Conservation (phyloP, 2,113 vertebrate genomes). For the Hoplias malabaricus region DNA sequence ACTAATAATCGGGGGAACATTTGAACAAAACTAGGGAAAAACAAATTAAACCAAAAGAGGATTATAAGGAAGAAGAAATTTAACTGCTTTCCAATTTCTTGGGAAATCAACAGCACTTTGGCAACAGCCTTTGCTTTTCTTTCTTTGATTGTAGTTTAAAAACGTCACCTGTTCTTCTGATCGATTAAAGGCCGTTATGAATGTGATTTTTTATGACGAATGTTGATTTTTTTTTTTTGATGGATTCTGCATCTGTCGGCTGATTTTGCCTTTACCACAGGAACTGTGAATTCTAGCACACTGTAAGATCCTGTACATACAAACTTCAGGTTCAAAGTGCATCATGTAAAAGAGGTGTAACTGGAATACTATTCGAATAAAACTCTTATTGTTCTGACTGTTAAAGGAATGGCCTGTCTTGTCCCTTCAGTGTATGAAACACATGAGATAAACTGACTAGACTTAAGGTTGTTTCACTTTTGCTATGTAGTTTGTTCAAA, state of each 20-base stretch:
- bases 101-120: background rate
- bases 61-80: no score
- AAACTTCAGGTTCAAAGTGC: conserved; percentile 53
- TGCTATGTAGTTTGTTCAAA: no score
- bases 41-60: no score
- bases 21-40: no score
- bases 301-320: conserved; percentile 65
- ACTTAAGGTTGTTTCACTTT: no score
- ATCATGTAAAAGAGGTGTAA: conserved; percentile 60
- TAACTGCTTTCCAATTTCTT: conserved; percentile 10
- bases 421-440: background rate
- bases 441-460: no score
- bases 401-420: conserved; percentile 24
- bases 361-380: conserved; percentile 63
- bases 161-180: background rate
- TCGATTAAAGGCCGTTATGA: conserved; percentile 5
- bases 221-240: no score
- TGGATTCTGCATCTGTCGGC: conserved; percentile 30
- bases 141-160: background rate
- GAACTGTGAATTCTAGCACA: conserved; percentile 57
- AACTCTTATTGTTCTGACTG: conserved; percentile 64
- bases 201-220: no score
- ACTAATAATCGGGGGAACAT: no score
- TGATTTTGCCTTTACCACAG: conserved; percentile 54
- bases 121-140: background rate